Evolutionary conservation across 2,113 vertebrate genomes (phyloP).

Genomic region (Myiozetetes cayanensis): DNA sequence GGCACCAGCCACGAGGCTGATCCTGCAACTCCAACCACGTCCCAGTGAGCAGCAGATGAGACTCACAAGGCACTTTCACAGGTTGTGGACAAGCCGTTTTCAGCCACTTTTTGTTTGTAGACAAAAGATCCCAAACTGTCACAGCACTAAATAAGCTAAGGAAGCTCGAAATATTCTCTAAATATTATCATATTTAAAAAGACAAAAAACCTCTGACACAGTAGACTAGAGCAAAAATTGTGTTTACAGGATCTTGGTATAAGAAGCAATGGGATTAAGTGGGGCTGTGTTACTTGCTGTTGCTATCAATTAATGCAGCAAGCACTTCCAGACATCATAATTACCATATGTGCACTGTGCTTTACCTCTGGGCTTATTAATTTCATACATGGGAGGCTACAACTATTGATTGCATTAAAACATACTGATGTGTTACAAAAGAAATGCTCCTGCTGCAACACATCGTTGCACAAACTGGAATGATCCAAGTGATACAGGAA

Average conservation of each 20-base stretch:
- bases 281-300: constrained; percentile 48
- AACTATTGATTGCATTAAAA: background rate
- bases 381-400: constrained; percentile 36
- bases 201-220: constrained; percentile 15
- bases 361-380: constrained; percentile 58
- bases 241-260: constrained; percentile 26
- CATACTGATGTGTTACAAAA: background rate
- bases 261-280: constrained; percentile 48
- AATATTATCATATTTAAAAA: constrained; percentile 4
- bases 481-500: background rate
- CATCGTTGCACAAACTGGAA: background rate
- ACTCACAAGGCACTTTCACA: background rate
- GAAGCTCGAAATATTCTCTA: background rate
- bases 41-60: background rate
- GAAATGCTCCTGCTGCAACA: background rate
- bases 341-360: constrained; percentile 32
- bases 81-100: background rate
- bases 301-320: constrained; percentile 66
- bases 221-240: constrained; percentile 9
- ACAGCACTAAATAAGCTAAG: background rate
- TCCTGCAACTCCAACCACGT: background rate
- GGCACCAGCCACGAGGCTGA: background rate
- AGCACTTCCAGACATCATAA: constrained; percentile 56
- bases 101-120: background rate
- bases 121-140: background rate